Conservation (phyloP, 2,888 invertebrate genomes). For the Ophraella communa region DNA sequence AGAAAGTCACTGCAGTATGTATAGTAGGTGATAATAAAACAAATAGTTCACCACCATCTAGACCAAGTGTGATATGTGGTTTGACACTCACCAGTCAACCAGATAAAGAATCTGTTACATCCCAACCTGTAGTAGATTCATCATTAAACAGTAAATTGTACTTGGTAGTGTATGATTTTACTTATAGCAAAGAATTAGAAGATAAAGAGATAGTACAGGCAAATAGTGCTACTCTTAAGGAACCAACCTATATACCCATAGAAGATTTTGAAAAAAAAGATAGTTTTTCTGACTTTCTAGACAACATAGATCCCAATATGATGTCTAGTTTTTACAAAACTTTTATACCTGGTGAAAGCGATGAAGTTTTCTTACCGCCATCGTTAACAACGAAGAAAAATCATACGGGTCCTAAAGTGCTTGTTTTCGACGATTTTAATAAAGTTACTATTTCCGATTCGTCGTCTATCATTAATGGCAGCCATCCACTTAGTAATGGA, state of each 20-base stretch:
- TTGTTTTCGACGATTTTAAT: conserved; percentile 49
- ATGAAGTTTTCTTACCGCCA: conserved; percentile 57
- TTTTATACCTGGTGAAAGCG: conserved; percentile 58
- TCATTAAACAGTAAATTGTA: conserved; percentile 58
- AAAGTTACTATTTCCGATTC: conserved; percentile 53
- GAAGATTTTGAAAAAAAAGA: conserved; percentile 38
- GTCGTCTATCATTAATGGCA: conserved; percentile 24
- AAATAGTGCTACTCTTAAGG: conserved; percentile 19
- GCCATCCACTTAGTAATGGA: conserved; percentile 50
- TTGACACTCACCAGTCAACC: conserved; percentile 55
- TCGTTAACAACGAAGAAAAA: conserved; percentile 41
- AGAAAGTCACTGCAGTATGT: conserved; percentile 60
- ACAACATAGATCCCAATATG: conserved; percentile 33
- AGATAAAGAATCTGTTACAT: conserved; percentile 30
- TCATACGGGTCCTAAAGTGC: conserved; percentile 53
- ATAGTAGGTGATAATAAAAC: conserved; percentile 55
- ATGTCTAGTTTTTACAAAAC: conserved; percentile 56
- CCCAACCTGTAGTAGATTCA: conserved; percentile 21
- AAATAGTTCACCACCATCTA: conserved; percentile 39
- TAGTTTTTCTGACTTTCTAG: conserved; percentile 36
- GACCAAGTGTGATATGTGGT: conserved; percentile 64
- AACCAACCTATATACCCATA: conserved; percentile 20
- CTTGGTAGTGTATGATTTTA: conserved; percentile 74
- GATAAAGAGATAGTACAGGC: conserved; percentile 51
- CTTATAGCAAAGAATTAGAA: conserved; percentile 67